These are phyloP conservation scores for Phaedon cochleariae DNA, from an alignment of 2,888 invertebrate species.

Conservation along the genomic window DNA sequence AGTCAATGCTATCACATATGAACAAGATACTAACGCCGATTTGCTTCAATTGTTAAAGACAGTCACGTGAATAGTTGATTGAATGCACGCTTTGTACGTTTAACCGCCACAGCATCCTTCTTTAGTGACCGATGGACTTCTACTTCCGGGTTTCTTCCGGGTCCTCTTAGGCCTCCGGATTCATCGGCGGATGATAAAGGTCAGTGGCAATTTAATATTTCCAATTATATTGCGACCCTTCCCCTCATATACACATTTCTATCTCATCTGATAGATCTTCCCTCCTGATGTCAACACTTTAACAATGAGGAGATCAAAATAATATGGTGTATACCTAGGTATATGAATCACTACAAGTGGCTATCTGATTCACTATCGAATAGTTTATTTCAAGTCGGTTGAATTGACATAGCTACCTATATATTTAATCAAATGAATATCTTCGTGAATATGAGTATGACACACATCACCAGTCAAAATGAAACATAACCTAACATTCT, in stretches of 20 bases:
- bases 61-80: constrained; percentile 30
- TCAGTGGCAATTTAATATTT: constrained; percentile 61
- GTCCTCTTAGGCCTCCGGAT: constrained; percentile 58
- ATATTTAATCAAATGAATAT: no score
- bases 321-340: no score
- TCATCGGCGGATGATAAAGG: constrained; percentile 58
- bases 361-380: no score
- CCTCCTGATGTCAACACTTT: no score
- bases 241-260: not conserved
- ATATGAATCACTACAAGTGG: no score
- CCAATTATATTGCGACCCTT: constrained; percentile 47
- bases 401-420: no score
- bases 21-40: constrained; percentile 33
- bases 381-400: no score
- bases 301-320: no score
- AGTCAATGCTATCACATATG: constrained; percentile 52
- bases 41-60: constrained; percentile 25
- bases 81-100: constrained; percentile 29
- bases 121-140: constrained; percentile 60
- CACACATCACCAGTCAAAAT: no score
- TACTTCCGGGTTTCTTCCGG: constrained; percentile 60
- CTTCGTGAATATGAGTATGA: no score
- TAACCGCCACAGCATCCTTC: constrained; percentile 33
- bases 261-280: not conserved
- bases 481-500: not conserved